These are phyloP conservation scores for Alca torda DNA, from an alignment of 2,797 vertebrate genomes.

Conservation along the genomic window DNA sequence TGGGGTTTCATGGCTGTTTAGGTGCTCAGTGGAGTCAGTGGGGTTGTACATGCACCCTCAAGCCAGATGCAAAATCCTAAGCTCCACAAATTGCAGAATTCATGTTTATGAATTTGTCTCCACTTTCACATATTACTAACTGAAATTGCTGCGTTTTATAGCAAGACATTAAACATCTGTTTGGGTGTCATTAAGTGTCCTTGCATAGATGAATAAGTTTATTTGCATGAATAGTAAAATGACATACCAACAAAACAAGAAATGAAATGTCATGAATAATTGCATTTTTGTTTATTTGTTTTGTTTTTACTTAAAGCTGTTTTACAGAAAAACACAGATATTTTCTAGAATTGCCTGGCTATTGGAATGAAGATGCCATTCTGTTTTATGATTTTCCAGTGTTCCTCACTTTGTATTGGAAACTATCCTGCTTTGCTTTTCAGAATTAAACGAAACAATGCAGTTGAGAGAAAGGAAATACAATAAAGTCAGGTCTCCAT, in stretches of 20 bases:
- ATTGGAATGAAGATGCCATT: background rate
- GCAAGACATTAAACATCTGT: background rate
- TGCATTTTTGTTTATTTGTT: background rate
- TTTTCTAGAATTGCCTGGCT: background rate
- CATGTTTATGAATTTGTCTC: background rate
- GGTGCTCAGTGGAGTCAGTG: background rate
- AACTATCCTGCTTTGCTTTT: background rate
- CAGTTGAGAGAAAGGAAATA: background rate
- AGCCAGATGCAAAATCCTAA: background rate
- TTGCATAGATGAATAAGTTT: background rate
- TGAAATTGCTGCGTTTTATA: background rate
- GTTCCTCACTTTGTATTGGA: background rate
- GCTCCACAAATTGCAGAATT: background rate
- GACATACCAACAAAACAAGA: background rate
- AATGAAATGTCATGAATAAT: background rate
- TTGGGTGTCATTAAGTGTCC: background rate
- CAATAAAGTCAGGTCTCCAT: background rate
- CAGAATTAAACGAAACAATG: background rate
- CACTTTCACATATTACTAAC: background rate
- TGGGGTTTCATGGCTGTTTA: background rate
- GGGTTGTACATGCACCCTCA: accelerated
- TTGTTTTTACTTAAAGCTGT: background rate
- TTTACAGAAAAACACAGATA: background rate
- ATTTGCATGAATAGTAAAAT: background rate
- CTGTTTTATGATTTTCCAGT: background rate